These are phyloP conservation scores for Orestias chungarensis DNA, from an alignment of 2,797 vertebrate genomes.

Conservation along the genomic window DNA sequence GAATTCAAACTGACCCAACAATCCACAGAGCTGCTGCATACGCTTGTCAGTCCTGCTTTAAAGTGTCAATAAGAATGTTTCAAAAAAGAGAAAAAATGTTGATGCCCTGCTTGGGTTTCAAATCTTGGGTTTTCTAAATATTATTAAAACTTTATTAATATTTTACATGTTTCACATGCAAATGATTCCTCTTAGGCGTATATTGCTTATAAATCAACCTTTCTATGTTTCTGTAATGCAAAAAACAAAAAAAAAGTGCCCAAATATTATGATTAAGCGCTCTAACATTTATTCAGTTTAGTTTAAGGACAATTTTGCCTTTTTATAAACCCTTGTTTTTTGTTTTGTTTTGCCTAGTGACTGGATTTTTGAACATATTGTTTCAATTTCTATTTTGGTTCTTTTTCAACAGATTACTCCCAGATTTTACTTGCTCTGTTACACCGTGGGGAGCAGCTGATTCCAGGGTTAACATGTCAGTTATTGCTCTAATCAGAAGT, in stretches of 20 bases:
- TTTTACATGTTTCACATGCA: constrained; percentile 46
- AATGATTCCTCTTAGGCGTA: constrained; percentile 38
- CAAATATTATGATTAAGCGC: constrained; percentile 35
- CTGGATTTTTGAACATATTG: constrained; percentile 4
- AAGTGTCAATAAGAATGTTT: constrained; percentile 52
- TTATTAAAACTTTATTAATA: constrained; percentile 47
- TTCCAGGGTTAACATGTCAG: constrained; percentile 34
- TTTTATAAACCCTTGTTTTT: no score
- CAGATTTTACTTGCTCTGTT: constrained; percentile 31
- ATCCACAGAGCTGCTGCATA: constrained; percentile 29
- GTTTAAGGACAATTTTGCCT: background rate
- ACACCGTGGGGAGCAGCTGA: constrained; percentile 23
- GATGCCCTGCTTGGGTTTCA: constrained; percentile 49
- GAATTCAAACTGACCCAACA: constrained; percentile 36
- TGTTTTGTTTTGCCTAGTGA: constrained; percentile 24
- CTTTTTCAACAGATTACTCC: constrained; percentile 14
- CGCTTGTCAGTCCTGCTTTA: constrained; percentile 56
- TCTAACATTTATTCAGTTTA: constrained; percentile 15
- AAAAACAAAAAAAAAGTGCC: constrained; percentile 15
- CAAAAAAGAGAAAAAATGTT: constrained; percentile 53
- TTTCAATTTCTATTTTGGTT: constrained; percentile 32
- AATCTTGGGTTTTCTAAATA: constrained; percentile 44
- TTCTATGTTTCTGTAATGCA: constrained; percentile 16
- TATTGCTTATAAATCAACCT: constrained; percentile 45
- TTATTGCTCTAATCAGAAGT: background rate